Conservation (phyloP, 2,113 vertebrate species). For the Oryctolagus cuniculus region mOryCun1.1 NC_091440.1:46908001-46908500, state of each 20-base stretch:
- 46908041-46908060: neutral
- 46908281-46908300: constrained; percentile 66
- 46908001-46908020: neutral
- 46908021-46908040: neutral
- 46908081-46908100: neutral
- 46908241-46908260: constrained; percentile 60
- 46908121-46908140: constrained; percentile 43
- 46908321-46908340: constrained; percentile 80
- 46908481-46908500: constrained; percentile 76
- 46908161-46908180: neutral
- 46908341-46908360: constrained; percentile 79
- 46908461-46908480: constrained; percentile 79
- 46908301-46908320: constrained; percentile 61
- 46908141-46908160: neutral
- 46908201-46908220: constrained; percentile 41
- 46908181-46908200: neutral
- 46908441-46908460: constrained; percentile 84
- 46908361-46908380: constrained; percentile 83
- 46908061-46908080: neutral
- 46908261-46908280: constrained; percentile 41
- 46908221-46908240: constrained; percentile 66
- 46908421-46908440: constrained; percentile 84
- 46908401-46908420: constrained; percentile 73
- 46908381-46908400: constrained; percentile 80
- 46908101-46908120: neutral